Evolutionary conservation across 2,113 vertebrate genomes (phyloP).

Genomic region (Podilymbus podiceps): DNA sequence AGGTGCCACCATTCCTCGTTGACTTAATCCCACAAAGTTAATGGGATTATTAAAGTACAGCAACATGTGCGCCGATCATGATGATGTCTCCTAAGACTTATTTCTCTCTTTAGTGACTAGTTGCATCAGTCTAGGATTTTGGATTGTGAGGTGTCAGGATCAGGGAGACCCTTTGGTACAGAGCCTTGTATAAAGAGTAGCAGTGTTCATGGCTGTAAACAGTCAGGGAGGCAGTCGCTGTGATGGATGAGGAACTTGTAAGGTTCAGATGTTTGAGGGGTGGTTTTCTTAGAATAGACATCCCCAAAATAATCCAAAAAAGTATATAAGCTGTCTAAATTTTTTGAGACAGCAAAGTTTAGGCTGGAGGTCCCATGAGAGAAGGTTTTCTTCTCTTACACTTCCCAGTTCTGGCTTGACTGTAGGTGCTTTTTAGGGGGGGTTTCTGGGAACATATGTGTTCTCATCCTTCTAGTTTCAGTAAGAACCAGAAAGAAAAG

Average conservation of each 20-base stretch:
- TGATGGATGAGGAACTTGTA: neutral
- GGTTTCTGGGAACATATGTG: neutral
- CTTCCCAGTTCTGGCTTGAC: neutral
- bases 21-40: neutral
- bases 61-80: neutral
- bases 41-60: neutral
- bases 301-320: neutral
- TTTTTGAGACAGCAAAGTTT: neutral
- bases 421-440: neutral
- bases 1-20: accelerated
- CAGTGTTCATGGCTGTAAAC: neutral
- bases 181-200: neutral
- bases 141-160: neutral
- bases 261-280: neutral
- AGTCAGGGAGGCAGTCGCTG: neutral
- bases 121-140: neutral
- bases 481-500: neutral
- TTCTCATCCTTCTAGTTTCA: neutral
- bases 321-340: neutral
- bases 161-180: neutral
- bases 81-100: neutral
- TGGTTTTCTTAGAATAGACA: neutral
- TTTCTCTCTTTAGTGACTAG: neutral
- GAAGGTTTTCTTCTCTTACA: neutral
- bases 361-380: neutral